A percentile compares a stretch with the other conserved stretches of the same genome.
phyloP scores from a whole-genome alignment of 2,888 invertebrate genomes.

The Stenodema calcarata region DNA sequence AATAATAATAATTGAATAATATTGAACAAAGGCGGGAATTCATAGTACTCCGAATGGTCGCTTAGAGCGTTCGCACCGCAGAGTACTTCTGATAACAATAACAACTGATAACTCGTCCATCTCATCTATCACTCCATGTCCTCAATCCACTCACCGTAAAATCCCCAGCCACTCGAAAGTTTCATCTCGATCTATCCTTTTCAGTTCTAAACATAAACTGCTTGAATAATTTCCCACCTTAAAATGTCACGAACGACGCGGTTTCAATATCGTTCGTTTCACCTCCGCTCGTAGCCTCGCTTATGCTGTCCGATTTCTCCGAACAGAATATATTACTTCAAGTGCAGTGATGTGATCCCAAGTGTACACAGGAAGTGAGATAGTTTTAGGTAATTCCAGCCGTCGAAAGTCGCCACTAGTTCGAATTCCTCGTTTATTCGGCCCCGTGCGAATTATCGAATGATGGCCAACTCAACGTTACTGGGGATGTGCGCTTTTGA shows the following conservation, averaged over 20 bases:
- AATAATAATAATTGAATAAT: no score
- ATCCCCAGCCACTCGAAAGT: not conserved
- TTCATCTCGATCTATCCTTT: not conserved
- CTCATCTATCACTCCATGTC: no score
- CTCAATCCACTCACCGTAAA: not conserved
- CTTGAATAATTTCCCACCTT: not conserved
- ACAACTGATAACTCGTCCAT: not conserved
- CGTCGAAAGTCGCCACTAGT: no score
- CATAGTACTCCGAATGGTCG: not conserved
- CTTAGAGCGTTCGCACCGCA: not conserved
- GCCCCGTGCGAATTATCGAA: no score
- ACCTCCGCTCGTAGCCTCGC: not conserved
- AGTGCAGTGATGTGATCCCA: not conserved
- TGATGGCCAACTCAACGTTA: constrained; percentile 51
- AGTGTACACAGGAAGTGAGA: not conserved
- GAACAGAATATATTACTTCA: no score
- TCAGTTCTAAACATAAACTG: not conserved
- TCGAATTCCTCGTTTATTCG: no score
- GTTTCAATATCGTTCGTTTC: not conserved
- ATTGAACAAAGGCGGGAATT: not conserved
- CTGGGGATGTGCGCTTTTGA: constrained; percentile 52
- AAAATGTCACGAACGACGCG: not conserved
- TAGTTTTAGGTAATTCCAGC: no score
- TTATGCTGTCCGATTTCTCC: no score
- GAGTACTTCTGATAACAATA: not conserved